Evolutionary conservation across 2,113 vertebrate genomes (phyloP).

Genomic region (Saimiri boliviensis): DNA sequence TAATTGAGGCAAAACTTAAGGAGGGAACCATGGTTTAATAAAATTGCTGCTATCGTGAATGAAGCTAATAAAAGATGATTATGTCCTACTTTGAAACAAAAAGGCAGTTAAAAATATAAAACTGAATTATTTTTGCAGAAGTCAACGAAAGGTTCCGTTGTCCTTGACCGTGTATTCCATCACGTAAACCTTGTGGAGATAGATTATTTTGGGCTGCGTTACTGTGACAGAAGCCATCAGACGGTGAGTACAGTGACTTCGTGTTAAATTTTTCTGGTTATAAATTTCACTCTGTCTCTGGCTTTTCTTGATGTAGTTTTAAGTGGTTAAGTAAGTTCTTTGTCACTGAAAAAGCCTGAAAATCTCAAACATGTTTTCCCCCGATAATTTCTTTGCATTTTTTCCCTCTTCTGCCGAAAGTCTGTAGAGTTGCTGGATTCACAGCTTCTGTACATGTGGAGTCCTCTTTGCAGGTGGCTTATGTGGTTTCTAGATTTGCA

Average conservation of each 20-base stretch:
- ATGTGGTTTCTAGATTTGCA: background rate
- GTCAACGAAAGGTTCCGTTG: conserved; percentile 90
- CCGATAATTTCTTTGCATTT: background rate
- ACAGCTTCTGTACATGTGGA: background rate
- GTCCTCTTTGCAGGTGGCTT: background rate
- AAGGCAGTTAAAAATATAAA: conserved; percentile 68
- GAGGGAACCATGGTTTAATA: conserved; percentile 34
- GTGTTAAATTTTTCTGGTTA: conserved; percentile 9
- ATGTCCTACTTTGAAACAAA: conserved; percentile 70
- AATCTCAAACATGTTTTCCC: background rate
- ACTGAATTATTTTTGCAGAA: conserved; percentile 90
- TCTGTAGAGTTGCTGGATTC: background rate
- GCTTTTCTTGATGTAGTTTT: conserved; percentile 10
- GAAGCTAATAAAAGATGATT: conserved; percentile 71
- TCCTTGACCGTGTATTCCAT: conserved; percentile 92
- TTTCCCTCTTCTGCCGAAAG: background rate
- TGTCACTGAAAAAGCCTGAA: conserved; percentile 12
- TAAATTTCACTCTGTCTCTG: conserved; percentile 29
- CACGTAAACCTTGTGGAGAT: conserved; percentile 92
- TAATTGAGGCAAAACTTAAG: conserved; percentile 60
- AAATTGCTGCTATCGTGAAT: background rate
- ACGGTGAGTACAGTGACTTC: conserved; percentile 86
- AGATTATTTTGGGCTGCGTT: conserved; percentile 95
- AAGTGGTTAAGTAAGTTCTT: background rate
- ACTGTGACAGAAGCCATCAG: conserved; percentile 93